Conservation (phyloP, 1,140 invertebrate species). For the Drosophila kurseongensis region DNA sequence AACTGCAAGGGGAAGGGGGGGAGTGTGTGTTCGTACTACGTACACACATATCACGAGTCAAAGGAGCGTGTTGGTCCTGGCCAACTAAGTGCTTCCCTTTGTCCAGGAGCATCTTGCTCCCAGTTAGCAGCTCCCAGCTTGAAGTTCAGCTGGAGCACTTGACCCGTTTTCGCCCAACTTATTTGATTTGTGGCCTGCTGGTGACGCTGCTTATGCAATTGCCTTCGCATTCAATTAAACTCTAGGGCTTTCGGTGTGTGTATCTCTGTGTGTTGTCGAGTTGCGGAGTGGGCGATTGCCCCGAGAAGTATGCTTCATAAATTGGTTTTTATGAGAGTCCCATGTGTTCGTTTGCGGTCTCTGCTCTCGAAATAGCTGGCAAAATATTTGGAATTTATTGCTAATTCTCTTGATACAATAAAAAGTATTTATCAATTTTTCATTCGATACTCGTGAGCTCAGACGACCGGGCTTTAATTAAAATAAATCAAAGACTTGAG, state of each 20-base stretch:
- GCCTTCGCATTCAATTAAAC: conserved; percentile 68
- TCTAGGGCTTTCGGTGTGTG: conserved; percentile 17
- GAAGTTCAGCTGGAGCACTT: conserved; percentile 70
- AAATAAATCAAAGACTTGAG: conserved; percentile 22
- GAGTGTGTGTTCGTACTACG: not conserved
- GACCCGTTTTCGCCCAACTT: conserved; percentile 52
- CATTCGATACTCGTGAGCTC: not conserved
- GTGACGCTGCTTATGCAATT: conserved; percentile 52
- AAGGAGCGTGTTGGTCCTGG: conserved; percentile 33
- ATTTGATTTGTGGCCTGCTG: conserved; percentile 53
- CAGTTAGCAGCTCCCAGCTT: conserved; percentile 8
- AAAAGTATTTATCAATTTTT: conserved; percentile 5
- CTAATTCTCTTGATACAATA: conserved; percentile 12
- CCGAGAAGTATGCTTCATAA: conserved; percentile 48
- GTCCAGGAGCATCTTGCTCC: conserved; percentile 8
- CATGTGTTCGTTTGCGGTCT: conserved; percentile 14
- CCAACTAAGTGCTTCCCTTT: conserved; percentile 39
- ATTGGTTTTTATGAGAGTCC: conserved; percentile 32
- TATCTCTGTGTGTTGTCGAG: conserved; percentile 6
- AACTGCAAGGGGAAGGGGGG: conserved; percentile 11
- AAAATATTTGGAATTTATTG: conserved; percentile 41
- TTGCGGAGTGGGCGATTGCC: conserved; percentile 22
- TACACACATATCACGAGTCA: conserved; percentile 27
- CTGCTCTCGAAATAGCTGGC: conserved; percentile 8
- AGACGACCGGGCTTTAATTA: not conserved